Base-by-base conservation (phyloP, 2,888 invertebrate genomes). In the Lithophane leautieri region DNA sequence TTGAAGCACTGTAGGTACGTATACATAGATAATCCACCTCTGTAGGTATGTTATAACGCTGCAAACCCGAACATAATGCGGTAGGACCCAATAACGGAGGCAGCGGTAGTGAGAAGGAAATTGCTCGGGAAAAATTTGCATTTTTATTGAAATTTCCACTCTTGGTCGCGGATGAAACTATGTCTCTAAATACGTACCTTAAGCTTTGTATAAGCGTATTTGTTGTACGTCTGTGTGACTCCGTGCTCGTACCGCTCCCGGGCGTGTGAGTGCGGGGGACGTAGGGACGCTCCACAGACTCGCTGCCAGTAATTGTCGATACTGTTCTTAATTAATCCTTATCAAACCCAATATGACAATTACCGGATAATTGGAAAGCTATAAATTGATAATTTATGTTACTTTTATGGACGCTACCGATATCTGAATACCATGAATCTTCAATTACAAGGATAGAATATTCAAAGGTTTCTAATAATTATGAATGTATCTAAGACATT, bases 81-180 rank as follows among this genome's bases (percentile, higher is more conserved):
- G 92, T 92, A 91, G 93, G 91, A 94, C 94, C 93, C 93, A 94
- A 94, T 95, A 94, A 94, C 91, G 87, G 89, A 91, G 92, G 91
- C 90, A 86, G 89, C 92, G 91, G 93, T 92, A 92, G 92, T 92
- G 92, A 92, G 91, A 93, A 94, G 94, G 93, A 96, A 95, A 95
- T 95, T 95, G 94, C 93, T 92, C 79, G 89, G 91, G 90, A 91
- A 93, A 93, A 95, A 96, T 96, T 96, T 94, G 94, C 96, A 96
- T 96, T 94, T 96, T 96, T 96, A 96, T 96, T 95, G 95, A 95
- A 96, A 93, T 95, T 95, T 95, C 94, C 93, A 95, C 94, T 95
- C 94, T 93, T 93, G 93, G 92, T 91, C 93, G 92, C 90, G 93
- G 93, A 94, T 94, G 93, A 94, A 95, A 95, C 94, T 95, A 94